These are phyloP conservation scores for Anthopleura sola DNA, from an alignment of 64 coral and sea anemone genomes.

Conservation along the genomic window DNA sequence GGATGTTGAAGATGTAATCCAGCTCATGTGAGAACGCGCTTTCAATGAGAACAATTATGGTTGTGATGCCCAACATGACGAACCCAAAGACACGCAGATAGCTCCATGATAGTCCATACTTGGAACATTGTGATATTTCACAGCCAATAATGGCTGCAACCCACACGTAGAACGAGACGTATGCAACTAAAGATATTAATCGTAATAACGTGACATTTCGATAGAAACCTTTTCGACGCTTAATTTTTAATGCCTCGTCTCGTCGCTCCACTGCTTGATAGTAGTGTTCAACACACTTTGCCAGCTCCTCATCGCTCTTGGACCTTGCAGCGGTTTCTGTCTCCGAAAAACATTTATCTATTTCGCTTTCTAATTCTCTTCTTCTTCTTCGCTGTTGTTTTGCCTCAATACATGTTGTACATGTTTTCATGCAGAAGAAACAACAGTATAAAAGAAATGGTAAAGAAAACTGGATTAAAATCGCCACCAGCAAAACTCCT, in stretches of 20 bases:
- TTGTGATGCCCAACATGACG: slow-evolving; percentile 48
- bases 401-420: background rate
- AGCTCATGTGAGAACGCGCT: slow-evolving; percentile 56
- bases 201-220: slow-evolving; percentile 37
- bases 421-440: background rate
- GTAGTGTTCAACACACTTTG: background rate
- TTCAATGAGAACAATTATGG: slow-evolving; percentile 50
- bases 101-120: slow-evolving; percentile 40
- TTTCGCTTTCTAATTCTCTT: background rate
- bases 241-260: background rate
- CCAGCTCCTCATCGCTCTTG: background rate
- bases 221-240: slow-evolving; percentile 39
- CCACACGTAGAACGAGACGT: slow-evolving; percentile 72
- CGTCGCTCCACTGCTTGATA: background rate
- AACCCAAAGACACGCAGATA: slow-evolving; percentile 32
- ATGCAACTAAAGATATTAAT: slow-evolving; percentile 55
- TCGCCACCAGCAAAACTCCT: background rate
- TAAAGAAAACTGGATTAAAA: background rate
- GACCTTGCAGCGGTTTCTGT: background rate
- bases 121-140: slow-evolving; percentile 18
- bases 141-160: slow-evolving; percentile 46
- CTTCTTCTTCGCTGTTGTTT: background rate
- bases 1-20: slow-evolving; percentile 56
- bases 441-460: background rate
- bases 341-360: background rate